These are phyloP conservation scores for Anolis sagrei DNA, from an alignment of 2,113 vertebrate species.

Conservation along the genomic window DNA sequence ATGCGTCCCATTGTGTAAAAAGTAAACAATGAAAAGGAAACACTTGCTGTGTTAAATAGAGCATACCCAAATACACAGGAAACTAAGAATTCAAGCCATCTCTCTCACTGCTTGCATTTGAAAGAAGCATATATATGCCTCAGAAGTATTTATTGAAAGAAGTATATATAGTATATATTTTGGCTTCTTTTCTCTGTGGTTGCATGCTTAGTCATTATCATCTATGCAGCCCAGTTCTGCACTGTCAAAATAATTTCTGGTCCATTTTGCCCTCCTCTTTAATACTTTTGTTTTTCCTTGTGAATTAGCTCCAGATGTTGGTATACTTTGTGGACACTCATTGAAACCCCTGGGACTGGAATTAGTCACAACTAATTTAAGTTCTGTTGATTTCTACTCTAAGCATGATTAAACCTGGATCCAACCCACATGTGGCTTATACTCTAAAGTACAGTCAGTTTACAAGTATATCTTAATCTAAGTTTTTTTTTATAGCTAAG, in stretches of 20 bases:
- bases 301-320: neutral
- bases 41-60: neutral
- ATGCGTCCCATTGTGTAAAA: neutral
- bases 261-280: neutral
- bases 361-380: neutral
- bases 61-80: neutral
- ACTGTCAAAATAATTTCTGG: neutral
- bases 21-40: neutral
- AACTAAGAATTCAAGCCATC: constrained; percentile 2
- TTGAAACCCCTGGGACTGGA: neutral
- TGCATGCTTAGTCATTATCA: neutral
- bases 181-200: neutral
- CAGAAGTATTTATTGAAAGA: too few relatives aligned
- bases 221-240: neutral
- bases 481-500: neutral
- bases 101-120: neutral
- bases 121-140: too few relatives aligned
- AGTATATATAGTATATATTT: neutral
- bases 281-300: neutral
- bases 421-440: neutral
- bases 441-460: neutral
- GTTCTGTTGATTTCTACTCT: neutral
- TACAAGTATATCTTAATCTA: neutral
- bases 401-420: neutral
- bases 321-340: neutral